phyloP scores from a whole-genome alignment of 2,797 vertebrate species.

The Parotocinclus haroldoi region DNA sequence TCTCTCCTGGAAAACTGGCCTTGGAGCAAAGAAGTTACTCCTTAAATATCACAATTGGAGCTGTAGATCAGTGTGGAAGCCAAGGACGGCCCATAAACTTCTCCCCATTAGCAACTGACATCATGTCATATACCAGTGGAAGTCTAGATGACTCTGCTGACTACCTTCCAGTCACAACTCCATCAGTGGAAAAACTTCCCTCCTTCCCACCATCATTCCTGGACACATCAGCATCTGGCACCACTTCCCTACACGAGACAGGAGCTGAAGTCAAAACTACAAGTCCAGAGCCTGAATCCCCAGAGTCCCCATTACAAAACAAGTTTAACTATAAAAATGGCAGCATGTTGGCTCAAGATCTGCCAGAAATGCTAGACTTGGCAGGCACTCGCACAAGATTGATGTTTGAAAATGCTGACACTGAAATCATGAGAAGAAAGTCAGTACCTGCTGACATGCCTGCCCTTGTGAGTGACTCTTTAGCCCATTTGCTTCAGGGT shows the following conservation, averaged over 20 bases:
- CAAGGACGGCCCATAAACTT: constrained; percentile 85
- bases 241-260: constrained; percentile 61
- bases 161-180: constrained; percentile 90
- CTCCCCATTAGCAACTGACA: constrained; percentile 92
- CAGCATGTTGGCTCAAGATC: constrained; percentile 85
- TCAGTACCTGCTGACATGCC: constrained; percentile 73
- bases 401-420: constrained; percentile 83
- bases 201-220: constrained; percentile 79
- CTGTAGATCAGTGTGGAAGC: constrained; percentile 83
- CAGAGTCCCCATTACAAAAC: constrained; percentile 76
- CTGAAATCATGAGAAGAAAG: constrained; percentile 78
- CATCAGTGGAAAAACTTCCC: constrained; percentile 79
- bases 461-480: constrained; percentile 61
- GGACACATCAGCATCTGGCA: constrained; percentile 73
- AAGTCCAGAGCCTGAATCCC: constrained; percentile 71
- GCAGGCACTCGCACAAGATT: constrained; percentile 86
- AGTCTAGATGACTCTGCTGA: constrained; percentile 93
- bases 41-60: constrained; percentile 92
- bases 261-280: constrained; percentile 50
- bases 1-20: constrained; percentile 91
- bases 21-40: constrained; percentile 97
- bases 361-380: constrained; percentile 96
- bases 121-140: constrained; percentile 91
- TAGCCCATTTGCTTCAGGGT: constrained; percentile 65
- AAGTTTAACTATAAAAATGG: constrained; percentile 88